Conservation (phyloP, 2,113 vertebrate genomes). For the Theropithecus gelada region DNA sequence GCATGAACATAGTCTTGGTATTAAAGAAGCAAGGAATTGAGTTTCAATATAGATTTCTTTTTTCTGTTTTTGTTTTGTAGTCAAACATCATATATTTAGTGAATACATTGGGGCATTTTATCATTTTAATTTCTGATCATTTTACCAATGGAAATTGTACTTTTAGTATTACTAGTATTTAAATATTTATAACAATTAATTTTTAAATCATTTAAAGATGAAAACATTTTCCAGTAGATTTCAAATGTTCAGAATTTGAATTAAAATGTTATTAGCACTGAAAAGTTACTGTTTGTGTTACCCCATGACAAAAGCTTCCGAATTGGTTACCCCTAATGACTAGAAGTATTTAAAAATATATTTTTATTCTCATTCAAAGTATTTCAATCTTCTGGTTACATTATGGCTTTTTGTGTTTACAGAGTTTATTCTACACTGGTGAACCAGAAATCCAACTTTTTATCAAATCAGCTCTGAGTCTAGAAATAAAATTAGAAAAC, state of each 20-base stretch:
- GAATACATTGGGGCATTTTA: not conserved
- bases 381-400: constrained; percentile 33
- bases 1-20: not conserved
- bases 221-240: not conserved
- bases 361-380: not conserved
- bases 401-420: constrained; percentile 59
- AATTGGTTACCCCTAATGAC: constrained; percentile 2
- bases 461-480: constrained; percentile 32
- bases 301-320: not conserved
- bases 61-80: not conserved
- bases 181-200: not conserved
- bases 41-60: not conserved
- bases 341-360: not conserved
- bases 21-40: not conserved
- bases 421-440: constrained; percentile 1
- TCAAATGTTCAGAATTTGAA: not conserved
- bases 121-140: not conserved
- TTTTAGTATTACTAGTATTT: not conserved
- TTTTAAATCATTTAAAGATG: not conserved
- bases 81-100: not conserved
- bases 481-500: constrained; percentile 68
- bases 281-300: not conserved
- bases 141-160: not conserved
- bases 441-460: constrained; percentile 44
- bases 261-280: not conserved